A percentile compares a stretch with the other conserved stretches of the same genome.
These are phyloP conservation scores for Scelioninae gen. 1 DNA, from an alignment of 2,888 invertebrate genomes.

Conservation along the genomic window DNA sequence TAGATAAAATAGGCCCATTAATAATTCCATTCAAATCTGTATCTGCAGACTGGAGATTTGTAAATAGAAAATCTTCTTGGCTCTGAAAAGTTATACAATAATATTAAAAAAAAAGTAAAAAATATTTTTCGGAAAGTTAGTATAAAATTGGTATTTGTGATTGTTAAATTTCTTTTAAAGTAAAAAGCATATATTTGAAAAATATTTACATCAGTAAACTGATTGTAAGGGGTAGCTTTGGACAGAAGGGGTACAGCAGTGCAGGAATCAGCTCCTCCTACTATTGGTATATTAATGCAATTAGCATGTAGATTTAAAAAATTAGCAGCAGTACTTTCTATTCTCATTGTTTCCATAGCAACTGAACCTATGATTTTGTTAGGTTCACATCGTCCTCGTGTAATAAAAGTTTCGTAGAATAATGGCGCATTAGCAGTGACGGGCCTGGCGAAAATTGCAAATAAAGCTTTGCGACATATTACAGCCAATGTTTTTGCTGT, in stretches of 20 bases:
- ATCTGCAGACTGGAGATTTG: constrained; percentile 75
- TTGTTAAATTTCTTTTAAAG: too few relatives aligned
- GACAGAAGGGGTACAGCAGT: constrained; percentile 79
- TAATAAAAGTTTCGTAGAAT: constrained; percentile 78
- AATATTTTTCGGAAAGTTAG: too few relatives aligned
- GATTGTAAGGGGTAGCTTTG: constrained; percentile 74
- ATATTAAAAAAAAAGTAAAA: too few relatives aligned
- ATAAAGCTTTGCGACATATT: constrained; percentile 76
- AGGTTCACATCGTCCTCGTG: constrained; percentile 75
- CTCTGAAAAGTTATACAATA: constrained; percentile 26
- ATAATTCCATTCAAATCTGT: constrained; percentile 68
- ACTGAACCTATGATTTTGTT: constrained; percentile 79
- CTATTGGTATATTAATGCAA: constrained; percentile 77
- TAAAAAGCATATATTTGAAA: too few relatives aligned
- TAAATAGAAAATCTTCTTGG: constrained; percentile 73
- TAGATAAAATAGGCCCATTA: constrained; percentile 74
- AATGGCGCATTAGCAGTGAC: constrained; percentile 79
- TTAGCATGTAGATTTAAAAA: constrained; percentile 77
- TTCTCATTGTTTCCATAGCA: constrained; percentile 76
- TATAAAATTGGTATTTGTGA: too few relatives aligned
- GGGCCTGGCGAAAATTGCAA: constrained; percentile 79
- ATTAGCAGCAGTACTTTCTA: constrained; percentile 77
- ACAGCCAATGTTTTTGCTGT: constrained; percentile 75
- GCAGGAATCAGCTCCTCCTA: constrained; percentile 78
- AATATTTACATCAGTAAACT: constrained; percentile 71